phyloP scores from a whole-genome alignment of 2,888 invertebrate species.

The Drosophila borborema region DNA sequence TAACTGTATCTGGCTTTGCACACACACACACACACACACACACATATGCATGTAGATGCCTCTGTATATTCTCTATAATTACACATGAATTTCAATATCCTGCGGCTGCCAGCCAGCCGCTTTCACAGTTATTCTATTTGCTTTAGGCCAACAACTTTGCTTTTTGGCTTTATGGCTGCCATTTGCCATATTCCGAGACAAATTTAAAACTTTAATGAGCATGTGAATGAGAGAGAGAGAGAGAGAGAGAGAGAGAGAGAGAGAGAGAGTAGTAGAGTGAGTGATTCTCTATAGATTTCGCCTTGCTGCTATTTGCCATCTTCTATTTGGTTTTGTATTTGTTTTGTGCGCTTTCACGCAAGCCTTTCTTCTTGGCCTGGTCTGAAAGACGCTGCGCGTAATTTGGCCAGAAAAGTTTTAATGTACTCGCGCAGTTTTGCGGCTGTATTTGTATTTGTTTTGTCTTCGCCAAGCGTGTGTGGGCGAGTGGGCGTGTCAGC shows the following conservation, averaged over 20 bases:
- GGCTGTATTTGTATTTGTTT: slow-evolving; percentile 61
- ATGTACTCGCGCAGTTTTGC: slow-evolving; percentile 67
- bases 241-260: background rate
- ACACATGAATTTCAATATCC: slow-evolving; percentile 79
- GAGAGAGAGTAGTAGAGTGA: background rate
- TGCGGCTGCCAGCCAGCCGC: slow-evolving; percentile 45
- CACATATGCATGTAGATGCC: background rate
- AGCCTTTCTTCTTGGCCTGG: slow-evolving; percentile 27
- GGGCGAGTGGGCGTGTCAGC: slow-evolving; percentile 55
- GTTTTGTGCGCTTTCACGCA: slow-evolving; percentile 23
- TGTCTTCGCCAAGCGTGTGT: slow-evolving; percentile 33
- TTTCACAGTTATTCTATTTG: slow-evolving; percentile 36
- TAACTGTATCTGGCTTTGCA: slow-evolving; percentile 16
- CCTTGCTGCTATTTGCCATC: slow-evolving; percentile 18
- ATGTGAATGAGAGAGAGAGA: background rate
- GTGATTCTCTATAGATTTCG: slow-evolving; percentile 13
- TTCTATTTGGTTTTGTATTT: slow-evolving; percentile 47
- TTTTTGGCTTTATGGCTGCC: slow-evolving; percentile 45
- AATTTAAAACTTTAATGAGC: slow-evolving; percentile 63
- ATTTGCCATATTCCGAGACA: slow-evolving; percentile 45
- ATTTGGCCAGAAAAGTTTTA: slow-evolving; percentile 68
- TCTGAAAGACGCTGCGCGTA: slow-evolving; percentile 34
- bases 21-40: background rate
- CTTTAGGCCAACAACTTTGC: slow-evolving; percentile 25
- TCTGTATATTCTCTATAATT: slow-evolving; percentile 58